Percentiles rank a stretch among this genome's conserved stretches.
Evolutionary conservation across 2,888 invertebrate genomes (phyloP).

Genomic region (Mayetiola destructor): DNA sequence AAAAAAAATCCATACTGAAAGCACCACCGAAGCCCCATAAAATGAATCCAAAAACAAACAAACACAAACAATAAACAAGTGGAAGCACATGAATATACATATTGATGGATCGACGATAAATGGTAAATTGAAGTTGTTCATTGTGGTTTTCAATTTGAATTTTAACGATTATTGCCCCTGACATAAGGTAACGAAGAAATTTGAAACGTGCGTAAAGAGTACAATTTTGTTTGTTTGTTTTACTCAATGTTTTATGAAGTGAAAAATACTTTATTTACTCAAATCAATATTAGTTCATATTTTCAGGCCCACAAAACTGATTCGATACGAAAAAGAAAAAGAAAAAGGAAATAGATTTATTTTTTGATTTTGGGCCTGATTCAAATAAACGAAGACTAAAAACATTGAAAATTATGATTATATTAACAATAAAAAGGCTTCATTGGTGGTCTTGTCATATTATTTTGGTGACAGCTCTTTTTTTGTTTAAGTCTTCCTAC

Average conservation of each 20-base stretch:
- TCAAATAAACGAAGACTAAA: not conserved
- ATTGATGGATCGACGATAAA: too few relatives aligned
- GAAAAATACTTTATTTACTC: constrained; percentile 10
- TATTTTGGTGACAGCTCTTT: not conserved
- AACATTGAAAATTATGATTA: not conserved
- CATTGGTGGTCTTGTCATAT: not conserved
- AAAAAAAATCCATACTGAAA: constrained; percentile 6
- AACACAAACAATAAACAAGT: not conserved
- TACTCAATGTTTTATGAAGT: not conserved
- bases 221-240: not conserved
- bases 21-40: not conserved
- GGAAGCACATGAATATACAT: too few relatives aligned
- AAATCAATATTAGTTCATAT: too few relatives aligned
- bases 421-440: not conserved
- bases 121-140: too few relatives aligned
- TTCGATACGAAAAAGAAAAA: too few relatives aligned
- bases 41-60: not conserved
- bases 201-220: not conserved
- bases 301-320: too few relatives aligned
- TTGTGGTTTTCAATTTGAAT: constrained; percentile 7
- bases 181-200: not conserved
- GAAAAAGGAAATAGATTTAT: too few relatives aligned
- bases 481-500: not conserved
- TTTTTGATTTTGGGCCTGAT: not conserved
- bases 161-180: not conserved